phyloP scores from a whole-genome alignment of 2,797 vertebrate genomes.

The Phalloptychus januarius region DNA sequence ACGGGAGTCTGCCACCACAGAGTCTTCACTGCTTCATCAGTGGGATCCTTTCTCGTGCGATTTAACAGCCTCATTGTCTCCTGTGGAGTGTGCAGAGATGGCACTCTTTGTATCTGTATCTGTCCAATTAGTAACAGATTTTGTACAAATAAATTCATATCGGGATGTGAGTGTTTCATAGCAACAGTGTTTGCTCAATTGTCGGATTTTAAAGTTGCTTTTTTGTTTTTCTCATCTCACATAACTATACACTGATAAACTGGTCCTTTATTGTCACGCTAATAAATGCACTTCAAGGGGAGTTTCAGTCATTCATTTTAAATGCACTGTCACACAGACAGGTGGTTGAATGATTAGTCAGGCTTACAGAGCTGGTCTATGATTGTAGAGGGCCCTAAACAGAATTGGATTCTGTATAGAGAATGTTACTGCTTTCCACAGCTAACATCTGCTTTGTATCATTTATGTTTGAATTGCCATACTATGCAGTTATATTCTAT shows the following conservation, averaged over 20 bases:
- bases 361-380: background rate
- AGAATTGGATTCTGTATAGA: background rate
- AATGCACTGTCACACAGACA: background rate
- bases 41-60: slow-evolving; percentile 45
- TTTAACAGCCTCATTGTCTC: slow-evolving; percentile 55
- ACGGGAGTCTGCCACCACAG: slow-evolving; percentile 48
- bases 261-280: background rate
- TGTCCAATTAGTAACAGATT: slow-evolving; percentile 54
- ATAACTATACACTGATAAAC: background rate
- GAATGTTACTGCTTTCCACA: background rate
- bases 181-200: slow-evolving; percentile 8
- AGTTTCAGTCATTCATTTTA: slow-evolving; percentile 2
- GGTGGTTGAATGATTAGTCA: slow-evolving; percentile 2
- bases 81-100: slow-evolving; percentile 32
- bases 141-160: slow-evolving; percentile 25
- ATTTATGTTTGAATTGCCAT: background rate
- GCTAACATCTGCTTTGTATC: background rate
- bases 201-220: slow-evolving; percentile 6
- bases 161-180: slow-evolving; percentile 16
- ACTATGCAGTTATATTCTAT: background rate
- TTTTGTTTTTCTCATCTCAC: background rate
- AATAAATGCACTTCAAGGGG: background rate
- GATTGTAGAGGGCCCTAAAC: background rate
- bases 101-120: slow-evolving; percentile 36
- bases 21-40: slow-evolving; percentile 53